Percentiles rank a stretch among this genome's conserved stretches.
Evolutionary conservation across 2,797 vertebrate species (phyloP).

Genomic region (Sternotherus odoratus): DNA sequence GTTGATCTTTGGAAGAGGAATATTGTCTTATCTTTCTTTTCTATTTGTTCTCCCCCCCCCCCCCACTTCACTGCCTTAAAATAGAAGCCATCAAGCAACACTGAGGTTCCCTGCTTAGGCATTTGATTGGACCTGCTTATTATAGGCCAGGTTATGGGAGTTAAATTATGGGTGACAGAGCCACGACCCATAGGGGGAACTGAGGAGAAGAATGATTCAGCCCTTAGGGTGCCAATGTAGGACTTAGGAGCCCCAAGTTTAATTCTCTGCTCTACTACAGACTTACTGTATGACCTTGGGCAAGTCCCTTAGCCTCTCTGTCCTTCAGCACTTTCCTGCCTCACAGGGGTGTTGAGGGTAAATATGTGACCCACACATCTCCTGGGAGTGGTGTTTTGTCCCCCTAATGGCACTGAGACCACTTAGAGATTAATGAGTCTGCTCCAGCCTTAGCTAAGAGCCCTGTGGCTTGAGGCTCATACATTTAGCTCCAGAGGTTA

Average conservation of each 20-base stretch:
- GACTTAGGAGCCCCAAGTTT: background rate
- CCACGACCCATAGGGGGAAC: background rate
- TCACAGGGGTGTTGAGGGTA: background rate
- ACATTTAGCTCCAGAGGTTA: too few relatives aligned
- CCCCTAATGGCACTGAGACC: too few relatives aligned
- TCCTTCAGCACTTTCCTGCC: background rate
- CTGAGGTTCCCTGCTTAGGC: background rate
- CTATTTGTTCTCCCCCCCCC: background rate
- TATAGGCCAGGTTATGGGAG: background rate
- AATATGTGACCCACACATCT: too few relatives aligned
- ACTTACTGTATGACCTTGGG: background rate
- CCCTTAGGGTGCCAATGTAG: background rate
- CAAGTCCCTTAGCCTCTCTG: background rate
- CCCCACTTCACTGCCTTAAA: background rate
- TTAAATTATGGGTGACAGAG: rapidly evolving
- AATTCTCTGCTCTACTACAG: background rate
- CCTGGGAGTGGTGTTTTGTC: too few relatives aligned
- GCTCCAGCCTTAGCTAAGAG: too few relatives aligned
- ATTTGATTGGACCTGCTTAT: background rate
- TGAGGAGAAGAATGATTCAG: background rate
- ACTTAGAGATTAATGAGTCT: too few relatives aligned
- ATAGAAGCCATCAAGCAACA: background rate
- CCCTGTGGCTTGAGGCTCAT: too few relatives aligned
- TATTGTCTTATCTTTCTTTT: background rate
- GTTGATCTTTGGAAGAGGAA: background rate